These are phyloP conservation scores for Acanthaster planci DNA, from an alignment of 35 echinoderm and acorn worm genomes.

Conservation along the genomic window DNA sequence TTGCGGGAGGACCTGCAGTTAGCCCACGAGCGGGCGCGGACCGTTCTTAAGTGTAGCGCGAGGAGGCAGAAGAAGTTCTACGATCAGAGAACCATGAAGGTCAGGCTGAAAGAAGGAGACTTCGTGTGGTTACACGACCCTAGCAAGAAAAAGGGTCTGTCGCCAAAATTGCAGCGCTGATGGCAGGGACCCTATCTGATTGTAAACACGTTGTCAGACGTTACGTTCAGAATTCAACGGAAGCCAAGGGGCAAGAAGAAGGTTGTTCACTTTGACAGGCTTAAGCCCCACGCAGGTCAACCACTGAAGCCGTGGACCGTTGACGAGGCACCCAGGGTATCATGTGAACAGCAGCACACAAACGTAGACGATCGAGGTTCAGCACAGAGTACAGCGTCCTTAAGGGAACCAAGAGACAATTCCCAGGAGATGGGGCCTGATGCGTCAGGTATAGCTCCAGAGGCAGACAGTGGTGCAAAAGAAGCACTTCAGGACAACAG, in stretches of 20 bases:
- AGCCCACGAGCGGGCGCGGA: background rate
- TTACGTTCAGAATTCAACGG: constrained; percentile 37
- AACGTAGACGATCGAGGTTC: background rate
- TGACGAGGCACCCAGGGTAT: background rate
- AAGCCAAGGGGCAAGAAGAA: no score
- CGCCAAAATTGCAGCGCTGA: constrained; percentile 44
- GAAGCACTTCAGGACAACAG: background rate
- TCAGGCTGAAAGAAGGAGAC: background rate
- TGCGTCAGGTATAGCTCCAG: no score
- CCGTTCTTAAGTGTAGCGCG: constrained; percentile 18
- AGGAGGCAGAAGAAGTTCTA: constrained; percentile 6
- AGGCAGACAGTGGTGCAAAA: no score
- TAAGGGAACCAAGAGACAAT: background rate
- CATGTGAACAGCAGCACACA: background rate
- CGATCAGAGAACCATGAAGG: background rate
- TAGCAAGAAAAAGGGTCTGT: constrained; percentile 7
- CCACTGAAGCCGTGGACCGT: background rate
- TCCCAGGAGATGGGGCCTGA: no score
- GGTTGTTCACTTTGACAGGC: background rate
- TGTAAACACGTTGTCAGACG: constrained; percentile 34
- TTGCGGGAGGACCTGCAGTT: background rate
- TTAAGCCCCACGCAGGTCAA: background rate
- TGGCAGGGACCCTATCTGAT: constrained; percentile 47
- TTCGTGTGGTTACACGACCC: constrained; percentile 2
- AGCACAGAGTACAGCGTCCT: background rate